Conservation (phyloP, 2,888 invertebrate genomes). For the Notodonta ziczac region DNA sequence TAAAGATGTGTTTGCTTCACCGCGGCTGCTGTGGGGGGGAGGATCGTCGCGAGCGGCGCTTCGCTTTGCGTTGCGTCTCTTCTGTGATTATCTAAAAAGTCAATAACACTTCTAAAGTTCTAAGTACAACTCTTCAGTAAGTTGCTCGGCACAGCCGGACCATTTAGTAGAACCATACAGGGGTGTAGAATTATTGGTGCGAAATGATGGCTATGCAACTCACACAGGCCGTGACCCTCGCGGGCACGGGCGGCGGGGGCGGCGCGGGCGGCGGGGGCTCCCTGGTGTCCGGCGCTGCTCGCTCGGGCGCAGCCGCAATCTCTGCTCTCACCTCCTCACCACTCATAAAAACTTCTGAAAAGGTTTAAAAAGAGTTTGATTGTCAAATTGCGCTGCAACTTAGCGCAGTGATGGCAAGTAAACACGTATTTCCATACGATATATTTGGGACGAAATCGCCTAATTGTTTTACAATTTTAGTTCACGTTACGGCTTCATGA, state of each 20-base stretch:
- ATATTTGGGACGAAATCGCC: no score
- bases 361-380: background rate
- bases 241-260: slow-evolving; percentile 54
- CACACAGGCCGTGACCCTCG: slow-evolving; percentile 45
- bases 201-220: slow-evolving; percentile 20
- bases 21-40: slow-evolving; percentile 50
- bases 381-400: background rate
- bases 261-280: slow-evolving; percentile 41
- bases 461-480: no score
- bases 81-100: slow-evolving; percentile 54
- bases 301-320: slow-evolving; percentile 5
- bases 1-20: slow-evolving; percentile 39
- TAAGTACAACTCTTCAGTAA: no score
- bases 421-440: no score
- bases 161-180: no score
- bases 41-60: slow-evolving; percentile 48
- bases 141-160: no score
- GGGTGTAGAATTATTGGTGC: no score
- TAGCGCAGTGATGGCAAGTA: background rate
- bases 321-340: background rate
- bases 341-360: background rate
- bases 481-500: no score
- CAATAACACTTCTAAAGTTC: no score
- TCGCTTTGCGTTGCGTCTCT: slow-evolving; percentile 48
- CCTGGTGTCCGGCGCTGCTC: slow-evolving; percentile 7